A percentile compares a stretch with the other conserved stretches of the same genome.
phyloP scores from a whole-genome alignment of 2,113 vertebrate species.

The Tupaia chinensis region DNA sequence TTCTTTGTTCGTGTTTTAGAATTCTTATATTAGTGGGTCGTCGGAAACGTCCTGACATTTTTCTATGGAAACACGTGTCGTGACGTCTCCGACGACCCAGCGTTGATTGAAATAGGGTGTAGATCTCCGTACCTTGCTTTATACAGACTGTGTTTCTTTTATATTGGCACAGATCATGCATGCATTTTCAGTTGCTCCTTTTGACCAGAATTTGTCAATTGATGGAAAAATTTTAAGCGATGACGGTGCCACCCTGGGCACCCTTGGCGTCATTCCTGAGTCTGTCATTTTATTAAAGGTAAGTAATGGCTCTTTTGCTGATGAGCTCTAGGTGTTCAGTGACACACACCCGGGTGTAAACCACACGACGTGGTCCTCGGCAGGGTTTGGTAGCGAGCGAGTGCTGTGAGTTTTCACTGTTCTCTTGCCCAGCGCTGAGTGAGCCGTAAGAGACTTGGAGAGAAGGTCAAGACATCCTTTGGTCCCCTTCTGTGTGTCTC shows the following conservation, averaged over 20 bases:
- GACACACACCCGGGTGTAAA: not conserved
- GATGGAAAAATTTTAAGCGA: conserved; percentile 95
- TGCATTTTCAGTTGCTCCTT: conserved; percentile 98
- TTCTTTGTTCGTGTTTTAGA: not conserved
- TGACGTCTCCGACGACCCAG: too few relatives aligned
- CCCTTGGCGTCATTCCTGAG: conserved; percentile 96
- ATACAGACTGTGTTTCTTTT: conserved; percentile 53
- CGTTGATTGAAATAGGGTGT: not conserved
- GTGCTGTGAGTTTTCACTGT: not conserved
- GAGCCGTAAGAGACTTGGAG: not conserved
- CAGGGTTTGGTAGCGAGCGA: accelerated
- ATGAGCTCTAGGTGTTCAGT: not conserved
- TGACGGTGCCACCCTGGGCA: conserved; percentile 95
- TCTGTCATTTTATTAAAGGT: conserved; percentile 97
- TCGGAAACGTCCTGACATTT: too few relatives aligned
- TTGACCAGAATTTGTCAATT: conserved; percentile 98
- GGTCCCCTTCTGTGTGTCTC: not conserved
- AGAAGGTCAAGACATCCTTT: not conserved
- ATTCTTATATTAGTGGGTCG: not conserved
- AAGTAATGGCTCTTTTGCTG: not conserved
- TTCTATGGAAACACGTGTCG: too few relatives aligned
- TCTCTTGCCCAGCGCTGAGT: not conserved
- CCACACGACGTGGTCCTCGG: accelerated
- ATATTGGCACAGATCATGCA: conserved; percentile 96
- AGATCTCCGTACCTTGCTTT: not conserved